Evolutionary conservation across 2,888 invertebrate genomes (phyloP).

Genomic region (Pyrocoelia pectoralis): DNA sequence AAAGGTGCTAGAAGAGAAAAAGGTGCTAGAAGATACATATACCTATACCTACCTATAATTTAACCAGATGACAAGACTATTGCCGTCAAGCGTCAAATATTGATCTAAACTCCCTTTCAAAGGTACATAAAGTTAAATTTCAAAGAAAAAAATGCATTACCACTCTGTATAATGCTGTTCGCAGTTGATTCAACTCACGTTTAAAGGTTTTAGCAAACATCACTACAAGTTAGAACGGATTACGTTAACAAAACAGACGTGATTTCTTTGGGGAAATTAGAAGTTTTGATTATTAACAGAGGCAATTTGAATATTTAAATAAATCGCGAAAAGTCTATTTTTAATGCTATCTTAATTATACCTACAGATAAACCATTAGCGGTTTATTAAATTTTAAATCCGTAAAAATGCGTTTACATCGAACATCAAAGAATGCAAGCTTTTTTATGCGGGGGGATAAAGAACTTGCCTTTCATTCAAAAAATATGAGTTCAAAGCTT

Average conservation of each 20-base stretch:
- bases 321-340: conserved; percentile 49
- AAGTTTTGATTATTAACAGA: conserved; percentile 57
- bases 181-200: conserved; percentile 18
- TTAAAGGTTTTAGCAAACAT: conserved; percentile 27
- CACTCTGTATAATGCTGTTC: not conserved
- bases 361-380: conserved; percentile 45
- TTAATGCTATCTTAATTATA: conserved; percentile 52
- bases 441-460: conserved; percentile 17
- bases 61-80: too few relatives aligned
- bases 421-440: conserved; percentile 28
- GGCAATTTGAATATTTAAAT: conserved; percentile 53
- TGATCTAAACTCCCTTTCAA: too few relatives aligned
- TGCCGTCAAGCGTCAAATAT: too few relatives aligned
- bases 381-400: conserved; percentile 9
- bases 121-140: too few relatives aligned
- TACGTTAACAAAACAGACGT: conserved; percentile 40
- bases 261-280: conserved; percentile 61
- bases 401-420: conserved; percentile 10
- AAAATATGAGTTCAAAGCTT: conserved; percentile 33
- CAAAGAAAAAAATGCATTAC: not conserved
- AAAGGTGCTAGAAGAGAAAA: too few relatives aligned
- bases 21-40: too few relatives aligned
- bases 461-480: conserved; percentile 24
- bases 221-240: conserved; percentile 22
- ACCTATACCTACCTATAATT: too few relatives aligned